These are phyloP conservation scores for Corythoichthys intestinalis DNA, from an alignment of 2,113 vertebrate genomes.

Conservation along the genomic window DNA sequence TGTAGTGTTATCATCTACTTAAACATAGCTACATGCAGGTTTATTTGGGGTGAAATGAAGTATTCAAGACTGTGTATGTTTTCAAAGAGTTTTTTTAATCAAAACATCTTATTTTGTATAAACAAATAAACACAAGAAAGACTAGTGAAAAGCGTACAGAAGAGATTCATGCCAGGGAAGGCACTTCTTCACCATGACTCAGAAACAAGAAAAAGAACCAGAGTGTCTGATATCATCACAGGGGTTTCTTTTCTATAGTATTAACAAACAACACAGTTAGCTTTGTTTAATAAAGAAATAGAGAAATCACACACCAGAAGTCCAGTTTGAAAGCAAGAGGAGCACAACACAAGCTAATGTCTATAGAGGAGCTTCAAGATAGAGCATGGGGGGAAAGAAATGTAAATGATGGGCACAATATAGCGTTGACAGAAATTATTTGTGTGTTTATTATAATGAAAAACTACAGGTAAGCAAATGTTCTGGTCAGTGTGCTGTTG, in stretches of 20 bases:
- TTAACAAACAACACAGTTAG: conserved; percentile 24
- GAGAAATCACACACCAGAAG: conserved; percentile 38
- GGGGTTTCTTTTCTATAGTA: background rate
- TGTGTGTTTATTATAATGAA: background rate
- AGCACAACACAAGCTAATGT: conserved; percentile 6
- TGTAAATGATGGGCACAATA: background rate
- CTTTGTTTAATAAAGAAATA: conserved; percentile 31
- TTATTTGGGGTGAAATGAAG: background rate
- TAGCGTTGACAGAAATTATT: background rate
- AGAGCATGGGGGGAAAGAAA: background rate
- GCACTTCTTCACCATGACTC: conserved; percentile 63
- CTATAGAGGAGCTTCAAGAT: background rate
- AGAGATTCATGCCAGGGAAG: conserved; percentile 55
- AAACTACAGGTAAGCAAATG: no score
- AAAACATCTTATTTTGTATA: conserved; percentile 43
- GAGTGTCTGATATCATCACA: conserved; percentile 18
- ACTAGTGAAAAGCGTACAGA: conserved; percentile 30
- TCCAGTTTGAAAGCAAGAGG: conserved; percentile 33
- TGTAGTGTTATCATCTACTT: no score
- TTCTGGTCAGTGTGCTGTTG: no score
- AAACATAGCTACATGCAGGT: background rate
- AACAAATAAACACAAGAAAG: conserved; percentile 38
- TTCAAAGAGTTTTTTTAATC: conserved; percentile 29
- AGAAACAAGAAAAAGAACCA: conserved; percentile 42
- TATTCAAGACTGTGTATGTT: background rate